Base-by-base conservation (phyloP, 2,113 vertebrate genomes). In the Halichoeres trimaculatus region DNA sequence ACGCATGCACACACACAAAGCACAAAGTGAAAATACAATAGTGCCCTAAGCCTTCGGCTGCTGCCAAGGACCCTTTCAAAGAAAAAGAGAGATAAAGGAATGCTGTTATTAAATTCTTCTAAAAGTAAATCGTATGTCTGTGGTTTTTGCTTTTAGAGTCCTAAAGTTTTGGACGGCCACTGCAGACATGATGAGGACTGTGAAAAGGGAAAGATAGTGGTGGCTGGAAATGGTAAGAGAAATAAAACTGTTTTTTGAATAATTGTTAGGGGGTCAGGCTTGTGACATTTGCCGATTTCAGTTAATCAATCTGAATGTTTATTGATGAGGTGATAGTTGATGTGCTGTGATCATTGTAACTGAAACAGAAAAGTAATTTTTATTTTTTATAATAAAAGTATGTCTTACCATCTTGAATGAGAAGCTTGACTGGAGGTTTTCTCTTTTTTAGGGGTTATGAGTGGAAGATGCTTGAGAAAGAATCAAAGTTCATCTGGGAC, bases 161-260 rank as follows among this genome's bases (percentile, higher is more conserved):
- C 30, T 20, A 88, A 41, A 62, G 91, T 97, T 67, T 91, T 90
- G 0, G 81, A 94, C 0, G 95, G 93, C 1, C 41, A 9, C 50
- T 99, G 97, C 65, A 11, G 9, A 3, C 8, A 68, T 4, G 91
- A 97, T 9, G 10, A 16, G 0, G 95, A 97, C 81, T 99, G 97
- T 69, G 61, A 83, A 40, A 74, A 93, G 8, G 96, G 95, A 78
- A 92, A 94, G 10, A 92, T 95, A 73, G 93, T 94, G 0, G 50
- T 45, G 68, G 79, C 87, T 76, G 93, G 94, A 26, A 76, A 93
- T 24, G 93, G 93, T 93, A 70, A 74, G 65, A 52, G 40, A 74
- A 10, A 61, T 34, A 34, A 13, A 55, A 20, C 6, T 24, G 38
- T 20, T 26, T 36, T 30, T 62, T 22, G 22, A 16, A 19, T 40